Percentiles rank a stretch among this genome's conserved stretches.
Evolutionary conservation across 2,113 vertebrate genomes (phyloP).

Genomic region (Pelodiscus sinensis): DNA sequence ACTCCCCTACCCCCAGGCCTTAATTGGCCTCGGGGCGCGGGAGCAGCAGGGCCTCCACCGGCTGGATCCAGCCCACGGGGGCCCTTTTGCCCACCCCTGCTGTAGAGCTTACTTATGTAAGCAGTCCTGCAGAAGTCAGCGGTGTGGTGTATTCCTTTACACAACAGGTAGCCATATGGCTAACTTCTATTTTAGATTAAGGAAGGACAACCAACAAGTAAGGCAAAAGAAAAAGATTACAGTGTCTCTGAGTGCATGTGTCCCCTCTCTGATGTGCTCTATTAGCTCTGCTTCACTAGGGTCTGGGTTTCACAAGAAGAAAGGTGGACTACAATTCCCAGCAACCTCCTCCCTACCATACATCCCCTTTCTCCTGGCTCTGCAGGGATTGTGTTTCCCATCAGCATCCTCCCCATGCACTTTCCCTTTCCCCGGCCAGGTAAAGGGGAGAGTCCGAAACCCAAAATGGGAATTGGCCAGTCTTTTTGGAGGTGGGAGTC

Average conservation of each 20-base stretch:
- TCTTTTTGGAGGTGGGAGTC: neutral
- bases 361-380: neutral
- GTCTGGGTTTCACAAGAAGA: neutral
- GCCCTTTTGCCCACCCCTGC: neutral
- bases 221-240: neutral
- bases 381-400: no score
- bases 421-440: neutral
- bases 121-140: neutral
- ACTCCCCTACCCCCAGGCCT: no score
- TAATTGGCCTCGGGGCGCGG: no score
- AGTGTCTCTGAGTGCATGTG: rapidly evolving
- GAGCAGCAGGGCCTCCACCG: no score
- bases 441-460: neutral
- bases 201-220: neutral
- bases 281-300: no score
- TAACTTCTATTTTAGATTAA: neutral
- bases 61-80: no score
- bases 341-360: neutral
- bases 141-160: neutral
- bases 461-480: neutral
- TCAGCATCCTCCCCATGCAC: neutral
- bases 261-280: neutral
- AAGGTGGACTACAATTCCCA: neutral
- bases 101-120: neutral
- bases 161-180: neutral